Conservation (phyloP, 2,888 invertebrate genomes). For the Cryptops parisi region DNA sequence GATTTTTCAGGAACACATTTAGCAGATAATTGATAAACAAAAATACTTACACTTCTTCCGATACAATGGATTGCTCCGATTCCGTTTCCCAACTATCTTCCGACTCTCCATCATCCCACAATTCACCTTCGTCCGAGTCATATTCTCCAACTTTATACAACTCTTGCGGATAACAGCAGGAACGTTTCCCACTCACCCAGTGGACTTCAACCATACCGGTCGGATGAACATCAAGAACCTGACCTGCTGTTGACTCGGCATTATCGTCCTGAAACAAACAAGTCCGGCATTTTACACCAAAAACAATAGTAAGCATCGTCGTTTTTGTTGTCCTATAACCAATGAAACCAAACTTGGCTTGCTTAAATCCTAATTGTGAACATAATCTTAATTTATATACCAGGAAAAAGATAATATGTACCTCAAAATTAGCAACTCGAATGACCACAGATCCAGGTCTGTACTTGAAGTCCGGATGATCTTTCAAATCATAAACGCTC, state of each 20-base stretch:
- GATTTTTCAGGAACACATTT: no score
- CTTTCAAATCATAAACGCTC: conserved; percentile 88
- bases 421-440: conserved; percentile 59
- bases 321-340: no score
- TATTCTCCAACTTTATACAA: conserved; percentile 63
- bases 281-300: no score
- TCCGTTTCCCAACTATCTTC: conserved; percentile 59
- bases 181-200: conserved; percentile 75
- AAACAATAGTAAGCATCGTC: no score
- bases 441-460: conserved; percentile 84
- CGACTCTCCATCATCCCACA: conserved; percentile 55
- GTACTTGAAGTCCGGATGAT: conserved; percentile 87
- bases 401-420: conserved; percentile 6
- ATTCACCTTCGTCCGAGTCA: conserved; percentile 58
- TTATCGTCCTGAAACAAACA: conserved; percentile 42
- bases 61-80: conserved; percentile 40
- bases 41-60: conserved; percentile 29
- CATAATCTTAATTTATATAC: background rate
- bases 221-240: conserved; percentile 74
- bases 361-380: background rate
- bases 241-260: conserved; percentile 63
- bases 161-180: conserved; percentile 87
- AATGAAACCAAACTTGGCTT: no score
- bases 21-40: no score
- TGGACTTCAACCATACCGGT: conserved; percentile 69